Evolutionary conservation across 2,888 invertebrate genomes (phyloP).

Genomic region (Leptopilina drosophilae): DNA sequence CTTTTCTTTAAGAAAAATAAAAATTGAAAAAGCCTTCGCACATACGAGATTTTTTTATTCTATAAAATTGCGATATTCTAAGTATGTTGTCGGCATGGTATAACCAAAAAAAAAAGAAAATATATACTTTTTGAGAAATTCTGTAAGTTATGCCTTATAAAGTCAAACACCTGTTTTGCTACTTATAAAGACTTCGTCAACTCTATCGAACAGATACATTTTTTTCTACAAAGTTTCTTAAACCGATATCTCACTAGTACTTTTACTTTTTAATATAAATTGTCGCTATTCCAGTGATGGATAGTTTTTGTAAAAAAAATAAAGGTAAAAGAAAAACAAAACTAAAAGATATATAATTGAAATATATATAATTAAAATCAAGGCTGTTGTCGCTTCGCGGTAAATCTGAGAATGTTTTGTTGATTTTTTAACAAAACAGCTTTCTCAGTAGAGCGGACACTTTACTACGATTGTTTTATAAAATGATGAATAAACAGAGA

Average conservation of each 20-base stretch:
- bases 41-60: conserved; percentile 69
- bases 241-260: conserved; percentile 11
- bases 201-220: conserved; percentile 69
- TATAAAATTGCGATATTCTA: conserved; percentile 52
- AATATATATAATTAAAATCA: conserved; percentile 31
- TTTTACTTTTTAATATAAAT: conserved; percentile 32
- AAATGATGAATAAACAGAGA: conserved; percentile 40
- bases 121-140: conserved; percentile 52
- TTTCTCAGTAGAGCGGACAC: conserved; percentile 36
- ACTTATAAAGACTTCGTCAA: conserved; percentile 56
- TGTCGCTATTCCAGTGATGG: conserved; percentile 31
- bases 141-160: conserved; percentile 41
- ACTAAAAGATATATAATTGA: conserved; percentile 15
- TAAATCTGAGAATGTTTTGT: conserved; percentile 39
- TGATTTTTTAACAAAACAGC: conserved; percentile 23
- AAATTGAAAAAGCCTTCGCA: conserved; percentile 73
- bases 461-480: conserved; percentile 40
- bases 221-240: conserved; percentile 57
- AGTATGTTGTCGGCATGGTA: conserved; percentile 1
- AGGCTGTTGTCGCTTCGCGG: conserved; percentile 40
- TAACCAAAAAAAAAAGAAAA: conserved; percentile 53
- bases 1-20: conserved; percentile 72
- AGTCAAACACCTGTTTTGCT: conserved; percentile 57
- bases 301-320: conserved; percentile 42
- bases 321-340: conserved; percentile 33